These are phyloP conservation scores for Acleris emargana DNA, from an alignment of 2,888 invertebrate species.

Conservation along the genomic window DNA sequence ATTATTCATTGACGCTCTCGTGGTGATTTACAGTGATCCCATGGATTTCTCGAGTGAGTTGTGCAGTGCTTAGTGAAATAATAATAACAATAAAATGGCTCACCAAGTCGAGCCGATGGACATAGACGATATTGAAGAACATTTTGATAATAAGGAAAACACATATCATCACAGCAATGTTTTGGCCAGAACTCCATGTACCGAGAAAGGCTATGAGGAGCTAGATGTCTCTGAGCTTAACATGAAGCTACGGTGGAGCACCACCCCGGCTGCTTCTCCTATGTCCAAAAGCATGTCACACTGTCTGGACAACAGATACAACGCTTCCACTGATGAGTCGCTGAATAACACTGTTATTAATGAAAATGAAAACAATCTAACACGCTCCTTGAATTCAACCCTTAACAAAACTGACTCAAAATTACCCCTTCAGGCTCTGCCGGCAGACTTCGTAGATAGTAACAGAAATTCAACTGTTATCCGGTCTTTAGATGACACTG, in stretches of 20 bases:
- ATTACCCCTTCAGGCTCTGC: constrained; percentile 62
- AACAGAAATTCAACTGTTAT: constrained; percentile 53
- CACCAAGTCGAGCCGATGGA: constrained; percentile 73
- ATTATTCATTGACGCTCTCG: constrained; percentile 34
- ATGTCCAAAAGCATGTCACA: constrained; percentile 73
- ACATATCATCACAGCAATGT: constrained; percentile 68
- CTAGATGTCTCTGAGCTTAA: constrained; percentile 74
- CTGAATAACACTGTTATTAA: constrained; percentile 45
- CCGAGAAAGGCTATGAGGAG: constrained; percentile 75
- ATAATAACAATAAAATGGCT: constrained; percentile 59
- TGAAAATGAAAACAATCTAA: constrained; percentile 58
- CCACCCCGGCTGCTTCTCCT: constrained; percentile 70
- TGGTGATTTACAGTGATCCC: constrained; percentile 23
- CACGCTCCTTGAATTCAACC: constrained; percentile 65
- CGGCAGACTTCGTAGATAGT: constrained; percentile 54
- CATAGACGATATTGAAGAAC: constrained; percentile 64
- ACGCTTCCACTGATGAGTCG: constrained; percentile 52
- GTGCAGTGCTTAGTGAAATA: constrained; percentile 36
- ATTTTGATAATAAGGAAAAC: constrained; percentile 77
- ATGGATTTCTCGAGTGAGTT: constrained; percentile 32
- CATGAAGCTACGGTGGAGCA: constrained; percentile 74
- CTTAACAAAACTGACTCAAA: constrained; percentile 60
- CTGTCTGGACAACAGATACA: constrained; percentile 54
- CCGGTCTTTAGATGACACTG: constrained; percentile 52
- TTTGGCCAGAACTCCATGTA: constrained; percentile 56